Evolutionary conservation across 2,888 invertebrate species (phyloP).

Genomic region (Epirrhoe tristata): DNA sequence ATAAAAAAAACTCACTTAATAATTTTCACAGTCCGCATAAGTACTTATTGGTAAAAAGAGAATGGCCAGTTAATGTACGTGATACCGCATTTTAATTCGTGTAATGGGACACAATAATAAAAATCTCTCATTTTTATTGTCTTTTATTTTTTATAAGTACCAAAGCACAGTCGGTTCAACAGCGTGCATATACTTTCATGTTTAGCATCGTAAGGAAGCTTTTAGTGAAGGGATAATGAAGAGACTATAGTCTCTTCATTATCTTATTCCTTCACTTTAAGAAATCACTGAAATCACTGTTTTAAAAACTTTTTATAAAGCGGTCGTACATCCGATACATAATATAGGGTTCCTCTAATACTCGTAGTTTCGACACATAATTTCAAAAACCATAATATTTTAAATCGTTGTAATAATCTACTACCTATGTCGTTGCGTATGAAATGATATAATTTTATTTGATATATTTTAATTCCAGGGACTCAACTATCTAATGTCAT

Average conservation of each 20-base stretch:
- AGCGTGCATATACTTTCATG: conserved; percentile 57
- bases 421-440: no score
- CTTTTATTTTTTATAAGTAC: conserved; percentile 62
- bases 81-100: conserved; percentile 82
- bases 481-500: no score
- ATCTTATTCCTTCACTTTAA: no score
- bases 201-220: conserved; percentile 56
- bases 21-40: conserved; percentile 59
- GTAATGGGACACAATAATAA: conserved; percentile 60
- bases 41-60: conserved; percentile 75
- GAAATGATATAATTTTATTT: no score
- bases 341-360: no score
- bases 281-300: no score
- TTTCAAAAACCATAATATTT: no score
- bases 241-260: not conserved
- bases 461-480: no score
- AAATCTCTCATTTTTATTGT: conserved; percentile 70
- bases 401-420: no score
- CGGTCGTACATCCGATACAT: no score
- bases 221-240: conserved; percentile 20
- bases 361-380: no score
- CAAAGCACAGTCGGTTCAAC: conserved; percentile 52
- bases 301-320: no score
- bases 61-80: conserved; percentile 76
- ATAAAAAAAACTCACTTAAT: conserved; percentile 59